These are phyloP conservation scores for Parelbella ahira DNA, from an alignment of 2,888 invertebrate genomes.

Conservation along the genomic window DNA sequence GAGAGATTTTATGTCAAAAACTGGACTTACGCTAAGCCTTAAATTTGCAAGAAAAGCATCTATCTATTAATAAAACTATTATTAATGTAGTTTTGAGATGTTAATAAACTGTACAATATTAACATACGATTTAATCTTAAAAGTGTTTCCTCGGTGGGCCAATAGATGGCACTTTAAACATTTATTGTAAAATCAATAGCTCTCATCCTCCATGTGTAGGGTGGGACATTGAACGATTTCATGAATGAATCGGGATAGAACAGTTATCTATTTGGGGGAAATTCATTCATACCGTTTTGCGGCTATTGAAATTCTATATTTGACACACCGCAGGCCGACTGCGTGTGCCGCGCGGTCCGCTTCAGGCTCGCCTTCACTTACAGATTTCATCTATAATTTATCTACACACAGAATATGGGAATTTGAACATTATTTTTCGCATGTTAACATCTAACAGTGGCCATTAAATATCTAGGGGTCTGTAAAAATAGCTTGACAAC, in stretches of 20 bases:
- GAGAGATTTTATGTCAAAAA: too few species aligned
- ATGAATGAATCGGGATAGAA: conserved; percentile 28
- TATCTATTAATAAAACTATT: too few species aligned
- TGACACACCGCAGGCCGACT: not conserved
- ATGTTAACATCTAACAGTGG: too few species aligned
- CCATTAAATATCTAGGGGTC: too few species aligned
- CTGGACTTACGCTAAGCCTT: too few species aligned
- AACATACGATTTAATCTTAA: too few species aligned
- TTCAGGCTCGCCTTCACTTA: not conserved
- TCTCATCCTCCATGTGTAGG: conserved; percentile 6
- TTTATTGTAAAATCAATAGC: conserved; percentile 2
- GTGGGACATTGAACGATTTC: conserved; percentile 13
- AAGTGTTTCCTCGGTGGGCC: not conserved
- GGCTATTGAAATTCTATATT: conserved; percentile 6
- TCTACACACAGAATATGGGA: not conserved
- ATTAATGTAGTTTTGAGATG: too few species aligned
- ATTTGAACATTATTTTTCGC: too few species aligned
- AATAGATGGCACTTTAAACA: conserved; percentile 5
- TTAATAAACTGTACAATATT: too few species aligned
- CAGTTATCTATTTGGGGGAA: conserved; percentile 27
- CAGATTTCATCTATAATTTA: not conserved
- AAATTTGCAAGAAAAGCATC: too few species aligned
- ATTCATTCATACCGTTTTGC: conserved; percentile 22
- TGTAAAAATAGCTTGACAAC: too few species aligned
- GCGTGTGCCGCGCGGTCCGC: not conserved